These are phyloP conservation scores for Melanitta fusca DNA, from an alignment of 2,797 vertebrate species.

Conservation along the genomic window DNA sequence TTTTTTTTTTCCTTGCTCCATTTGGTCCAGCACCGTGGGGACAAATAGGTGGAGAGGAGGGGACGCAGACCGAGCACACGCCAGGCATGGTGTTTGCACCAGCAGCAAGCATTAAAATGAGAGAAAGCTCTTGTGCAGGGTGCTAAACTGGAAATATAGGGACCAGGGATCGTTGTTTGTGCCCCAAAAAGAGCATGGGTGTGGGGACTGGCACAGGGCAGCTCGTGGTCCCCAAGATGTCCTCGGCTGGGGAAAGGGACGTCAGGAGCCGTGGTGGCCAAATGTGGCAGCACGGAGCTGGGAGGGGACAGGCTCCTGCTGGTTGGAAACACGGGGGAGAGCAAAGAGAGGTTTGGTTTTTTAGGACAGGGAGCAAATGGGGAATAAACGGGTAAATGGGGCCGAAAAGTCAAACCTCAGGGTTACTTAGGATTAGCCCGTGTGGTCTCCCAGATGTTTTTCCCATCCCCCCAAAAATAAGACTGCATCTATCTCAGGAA, in stretches of 20 bases:
- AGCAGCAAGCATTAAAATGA: background rate
- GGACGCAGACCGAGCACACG: background rate
- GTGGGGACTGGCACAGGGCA: background rate
- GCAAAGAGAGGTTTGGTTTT: background rate
- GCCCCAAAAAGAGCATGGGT: background rate
- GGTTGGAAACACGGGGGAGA: background rate
- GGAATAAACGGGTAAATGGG: background rate
- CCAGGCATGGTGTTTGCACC: background rate
- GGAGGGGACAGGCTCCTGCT: background rate
- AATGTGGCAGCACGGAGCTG: background rate
- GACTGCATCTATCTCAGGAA: background rate
- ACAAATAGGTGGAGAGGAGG: background rate
- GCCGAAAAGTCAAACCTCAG: background rate
- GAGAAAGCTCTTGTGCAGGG: background rate
- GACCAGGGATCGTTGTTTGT: background rate
- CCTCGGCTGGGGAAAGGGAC: background rate
- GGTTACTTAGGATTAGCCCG: background rate
- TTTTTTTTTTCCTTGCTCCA: background rate
- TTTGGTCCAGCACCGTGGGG: rapidly evolving
- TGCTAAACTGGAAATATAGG: background rate
- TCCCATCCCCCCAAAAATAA: rapidly evolving
- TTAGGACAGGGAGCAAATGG: background rate
- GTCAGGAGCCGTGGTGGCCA: background rate
- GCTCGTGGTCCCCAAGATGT: rapidly evolving
- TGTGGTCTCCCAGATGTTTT: background rate